Evolutionary conservation across 1,140 invertebrate genomes (phyloP).

Genomic region (Plutomurus gul): DNA sequence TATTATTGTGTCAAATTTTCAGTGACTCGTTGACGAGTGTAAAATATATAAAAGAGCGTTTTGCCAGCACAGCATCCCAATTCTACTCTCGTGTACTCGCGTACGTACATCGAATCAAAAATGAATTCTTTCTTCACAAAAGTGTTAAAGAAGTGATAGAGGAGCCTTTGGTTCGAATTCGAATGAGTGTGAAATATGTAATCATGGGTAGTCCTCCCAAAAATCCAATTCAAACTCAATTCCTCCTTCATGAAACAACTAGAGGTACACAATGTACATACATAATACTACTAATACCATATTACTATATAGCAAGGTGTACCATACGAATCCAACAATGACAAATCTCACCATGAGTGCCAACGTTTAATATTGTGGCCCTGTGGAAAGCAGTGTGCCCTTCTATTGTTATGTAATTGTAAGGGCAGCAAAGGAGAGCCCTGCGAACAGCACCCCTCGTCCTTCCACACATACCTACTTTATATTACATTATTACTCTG

Average conservation of each 20-base stretch:
- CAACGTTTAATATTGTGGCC: neutral
- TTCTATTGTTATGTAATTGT: constrained; percentile 12
- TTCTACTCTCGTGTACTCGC: too few relatives aligned
- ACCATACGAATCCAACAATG: constrained; percentile 21
- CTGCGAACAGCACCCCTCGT: too few relatives aligned
- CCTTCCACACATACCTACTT: too few relatives aligned
- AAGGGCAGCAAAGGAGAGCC: constrained; percentile 11
- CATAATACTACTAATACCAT: neutral
- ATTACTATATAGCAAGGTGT: too few relatives aligned
- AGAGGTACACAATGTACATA: neutral
- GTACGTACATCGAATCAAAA: constrained; percentile 19
- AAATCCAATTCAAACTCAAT: constrained; percentile 18
- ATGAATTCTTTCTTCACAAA: constrained; percentile 17
- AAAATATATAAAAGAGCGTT: constrained; percentile 25
- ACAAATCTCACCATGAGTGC: constrained; percentile 25
- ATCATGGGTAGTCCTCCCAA: constrained; percentile 16
- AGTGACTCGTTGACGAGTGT: constrained; percentile 22
- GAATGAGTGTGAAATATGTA: constrained; percentile 26
- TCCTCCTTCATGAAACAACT: neutral
- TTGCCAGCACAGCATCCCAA: neutral
- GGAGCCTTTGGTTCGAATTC: neutral
- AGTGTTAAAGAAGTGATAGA: constrained; percentile 3
- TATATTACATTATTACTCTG: too few relatives aligned
- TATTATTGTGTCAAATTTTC: constrained; percentile 36
- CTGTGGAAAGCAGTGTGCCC: neutral